Evolutionary conservation across 1,140 invertebrate species (phyloP), one percentile per base, ranked within the genome.

Genomic region (Amyelois transitella): DNA sequence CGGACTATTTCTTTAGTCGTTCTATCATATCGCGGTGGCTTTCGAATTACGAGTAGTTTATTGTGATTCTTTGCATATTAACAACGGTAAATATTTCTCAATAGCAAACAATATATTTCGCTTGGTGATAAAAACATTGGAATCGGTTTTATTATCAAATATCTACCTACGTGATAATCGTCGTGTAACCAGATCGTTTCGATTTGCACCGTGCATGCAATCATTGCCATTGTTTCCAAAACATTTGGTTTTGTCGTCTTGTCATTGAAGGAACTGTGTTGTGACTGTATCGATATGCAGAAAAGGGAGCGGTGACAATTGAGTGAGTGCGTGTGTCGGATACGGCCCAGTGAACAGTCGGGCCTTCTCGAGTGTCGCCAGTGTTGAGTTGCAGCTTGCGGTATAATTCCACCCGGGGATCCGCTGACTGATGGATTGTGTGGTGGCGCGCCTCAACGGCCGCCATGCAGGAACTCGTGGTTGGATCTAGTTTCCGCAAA

Each of bases 401-500:
- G 47, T 60, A 64, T 43, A 51, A 66, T 66, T 64, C 62, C 62
- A 58, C 63, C 62, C 57, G 64, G 65, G 55, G 70, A 68, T 62
- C 55, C 60, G 69, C 72, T 84, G 74, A 79, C 79, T 78, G 72
- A 84, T 86, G 83, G 67, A 72, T 75, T 71, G 66, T 66, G 64
- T 61, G 43, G 55, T 68, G 59, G 69, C 51, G 71, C 55, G 62
- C 55, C 66, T 19, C 59, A 58, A 52, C 63, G 79, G 73, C 67
- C 77, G 81, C 59, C 74, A 86, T 86, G 81, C 77, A 55, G 75
- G 69, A 69, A 69, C 71, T 60, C 75, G 65, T 68, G 71, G 73
- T 78, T 75, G 58, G 64, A 72, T 69, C 71, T 82, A 81, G 73
- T 63, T 65, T 52, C 58, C 58, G 14, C 68, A 53, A 72, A 79